phyloP scores from a whole-genome alignment of 2,888 invertebrate genomes.

The Cordylochernes scorpioides region DNA sequence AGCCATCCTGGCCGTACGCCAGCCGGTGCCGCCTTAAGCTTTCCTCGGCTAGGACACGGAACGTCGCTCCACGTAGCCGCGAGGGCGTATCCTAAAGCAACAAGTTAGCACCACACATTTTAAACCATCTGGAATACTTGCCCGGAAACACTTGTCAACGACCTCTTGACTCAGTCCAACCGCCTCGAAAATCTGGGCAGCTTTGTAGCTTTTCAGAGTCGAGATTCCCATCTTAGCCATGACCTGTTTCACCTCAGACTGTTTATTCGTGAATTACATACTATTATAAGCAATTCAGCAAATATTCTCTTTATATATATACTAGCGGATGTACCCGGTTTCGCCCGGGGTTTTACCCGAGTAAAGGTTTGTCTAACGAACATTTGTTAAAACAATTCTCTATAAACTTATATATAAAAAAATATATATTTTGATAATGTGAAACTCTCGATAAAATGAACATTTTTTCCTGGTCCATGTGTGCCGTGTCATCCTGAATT shows the following conservation, averaged over 20 bases:
- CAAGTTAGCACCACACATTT: neutral
- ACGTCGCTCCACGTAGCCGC: slow-evolving; percentile 56
- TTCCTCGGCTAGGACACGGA: slow-evolving; percentile 63
- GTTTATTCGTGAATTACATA: too few relatives aligned
- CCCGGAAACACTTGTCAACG: slow-evolving; percentile 70
- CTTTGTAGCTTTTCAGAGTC: slow-evolving; percentile 90
- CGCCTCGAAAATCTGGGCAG: slow-evolving; percentile 96
- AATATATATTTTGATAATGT: too few relatives aligned
- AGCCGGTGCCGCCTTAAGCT: slow-evolving; percentile 49
- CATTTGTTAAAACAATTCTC: too few relatives aligned
- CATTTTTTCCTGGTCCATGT: too few relatives aligned
- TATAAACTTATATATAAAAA: too few relatives aligned
- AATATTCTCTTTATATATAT: too few relatives aligned
- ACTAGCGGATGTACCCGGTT: too few relatives aligned
- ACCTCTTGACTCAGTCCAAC: slow-evolving; percentile 79
- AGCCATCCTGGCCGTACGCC: slow-evolving; percentile 36
- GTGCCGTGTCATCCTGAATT: too few relatives aligned
- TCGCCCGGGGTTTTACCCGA: too few relatives aligned
- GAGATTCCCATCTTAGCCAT: slow-evolving; percentile 99
- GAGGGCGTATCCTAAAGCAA: slow-evolving; percentile 33
- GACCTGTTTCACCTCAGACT: slow-evolving; percentile 18
- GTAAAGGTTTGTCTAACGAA: too few relatives aligned
- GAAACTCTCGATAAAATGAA: too few relatives aligned
- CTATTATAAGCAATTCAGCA: too few relatives aligned
- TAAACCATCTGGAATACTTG: slow-evolving; percentile 13